Conservation (phyloP, 2,888 invertebrate genomes). For the Ischnura elegans region DNA sequence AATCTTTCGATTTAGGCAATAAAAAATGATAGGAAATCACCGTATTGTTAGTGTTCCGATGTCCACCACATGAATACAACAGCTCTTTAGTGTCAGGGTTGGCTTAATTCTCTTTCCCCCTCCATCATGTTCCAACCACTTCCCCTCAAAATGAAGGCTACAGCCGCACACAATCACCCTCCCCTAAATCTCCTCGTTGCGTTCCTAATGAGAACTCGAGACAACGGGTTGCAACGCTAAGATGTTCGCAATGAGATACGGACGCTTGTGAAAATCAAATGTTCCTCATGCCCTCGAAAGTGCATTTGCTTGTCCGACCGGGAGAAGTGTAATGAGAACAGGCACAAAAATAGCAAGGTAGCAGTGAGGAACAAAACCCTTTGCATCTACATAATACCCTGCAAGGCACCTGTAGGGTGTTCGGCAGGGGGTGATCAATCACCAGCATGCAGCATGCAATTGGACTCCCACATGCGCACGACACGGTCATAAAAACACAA, state of each 20-base stretch:
- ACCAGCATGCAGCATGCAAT: no score
- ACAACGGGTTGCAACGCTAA: background rate
- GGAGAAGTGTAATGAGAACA: background rate
- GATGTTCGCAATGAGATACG: background rate
- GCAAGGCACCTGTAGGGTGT: no score
- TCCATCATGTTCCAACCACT: background rate
- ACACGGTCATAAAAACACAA: no score
- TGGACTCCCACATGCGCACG: no score
- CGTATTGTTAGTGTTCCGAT: no score
- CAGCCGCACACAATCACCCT: background rate
- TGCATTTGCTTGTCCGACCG: slow-evolving; percentile 28
- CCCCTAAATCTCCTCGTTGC: background rate
- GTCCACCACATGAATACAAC: no score
- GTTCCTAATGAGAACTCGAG: slow-evolving; percentile 27
- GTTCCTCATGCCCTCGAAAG: background rate
- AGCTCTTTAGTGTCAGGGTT: no score
- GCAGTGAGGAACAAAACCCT: background rate
- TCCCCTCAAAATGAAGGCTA: background rate
- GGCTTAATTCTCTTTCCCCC: background rate
- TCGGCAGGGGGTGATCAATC: no score
- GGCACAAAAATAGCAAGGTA: background rate
- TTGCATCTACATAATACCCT: no score
- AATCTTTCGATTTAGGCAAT: no score
- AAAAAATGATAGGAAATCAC: no score
- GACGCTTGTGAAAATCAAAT: background rate